Base-by-base conservation (phyloP, 1,140 invertebrate species). In the Himalopsyche phryganea region DNA sequence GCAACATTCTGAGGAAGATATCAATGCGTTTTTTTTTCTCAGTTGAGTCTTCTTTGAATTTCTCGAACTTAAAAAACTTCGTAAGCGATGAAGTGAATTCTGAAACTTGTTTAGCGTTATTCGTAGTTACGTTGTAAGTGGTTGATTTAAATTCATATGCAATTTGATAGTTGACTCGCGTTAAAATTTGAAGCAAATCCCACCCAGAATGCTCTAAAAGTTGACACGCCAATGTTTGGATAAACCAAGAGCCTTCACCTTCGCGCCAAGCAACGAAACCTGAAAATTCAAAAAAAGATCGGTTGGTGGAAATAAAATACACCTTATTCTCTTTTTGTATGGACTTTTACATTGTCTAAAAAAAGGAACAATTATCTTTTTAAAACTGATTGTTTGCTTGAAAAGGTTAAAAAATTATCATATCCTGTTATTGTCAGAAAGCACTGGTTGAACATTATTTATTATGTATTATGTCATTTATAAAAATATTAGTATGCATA, bases 151-250 rank as follows among this genome's bases (percentile, higher is more conserved):
- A 19, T 11, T 19, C 14, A 10, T 20, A 19, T 14, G 50, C 50
- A 6, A 51, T 36, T n/a, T 4, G 15, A 9, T 14, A 13, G 6
- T 23, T 42, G 4, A 42, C 50, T 11, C 28, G 28, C 0, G 50
- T 51, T 14, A 51, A n/a, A 19, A 51, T n/a, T 20, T 51, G 36
- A 6, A 51, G 20, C n/a, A 51, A 13, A 41, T 51, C 38, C 23
- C 23, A 28, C 3, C 9, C 23, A 28, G 23, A 28, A 9, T 28
- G 23, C 23, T 28, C 23, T 5, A 28, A 9, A 28, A 28, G 23
- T 23, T 45, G 40, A 9, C 45, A 15, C 11, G 38, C 42, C 9
- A 53, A n/a, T 2, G 41, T 14, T 19, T 53, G 51, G 28, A 53
- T 53, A 23, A 53, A 35, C 40, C 51, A 53, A 0, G 51, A 4